Base-by-base conservation (phyloP, 92 coral and sea anemone genomes). In the Bergia sp. region DNA sequence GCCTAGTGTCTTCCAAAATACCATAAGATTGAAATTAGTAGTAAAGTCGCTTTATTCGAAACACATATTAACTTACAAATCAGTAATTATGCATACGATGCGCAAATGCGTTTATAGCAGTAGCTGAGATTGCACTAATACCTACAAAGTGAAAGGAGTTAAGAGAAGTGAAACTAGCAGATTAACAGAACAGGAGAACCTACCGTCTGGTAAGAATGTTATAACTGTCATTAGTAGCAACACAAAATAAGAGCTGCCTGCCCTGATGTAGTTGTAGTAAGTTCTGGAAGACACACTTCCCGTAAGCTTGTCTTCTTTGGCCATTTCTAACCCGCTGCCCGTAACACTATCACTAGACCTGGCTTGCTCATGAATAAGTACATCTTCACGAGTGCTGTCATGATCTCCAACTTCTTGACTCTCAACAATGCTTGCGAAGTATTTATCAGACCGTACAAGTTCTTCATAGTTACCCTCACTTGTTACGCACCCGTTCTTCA, bases 401-500 rank as follows among this genome's bases (percentile, higher is more conserved):
- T 73, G 41, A 37, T 73, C 77, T 73, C 43, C 45, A 37, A 40
- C 41, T 13, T 73, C 77, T 73, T 73, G 77, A 9, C 16, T 73
- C n/a, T 73, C 77, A 73, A 23, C 41, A 73, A 73, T 15, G 77
- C 77, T 73, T 36, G 77, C 41, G 9, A 73, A 73, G 77, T 73
- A 73, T 29, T 73, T 37, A 16, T 73, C 77, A 73, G 77, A 73
- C 15, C 16, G 15, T 36, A 73, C 77, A 20, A 73, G 77, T 37
- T 73, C 77, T 37, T 73, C 20, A 40, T 73, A 73, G 10, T 42
- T 36, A 29, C 77, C 77, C 42, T 73, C 41, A 40, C 77, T 36
- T n/a, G 77, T 23, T 73, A 73, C 77, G 41, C 45, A 43, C 18
- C 77, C 77, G 44, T 73, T 73, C 43, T 73, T 73, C 77, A 73